Conservation (phyloP, 2,888 invertebrate genomes). For the Drosophila flavopinicola region DNA sequence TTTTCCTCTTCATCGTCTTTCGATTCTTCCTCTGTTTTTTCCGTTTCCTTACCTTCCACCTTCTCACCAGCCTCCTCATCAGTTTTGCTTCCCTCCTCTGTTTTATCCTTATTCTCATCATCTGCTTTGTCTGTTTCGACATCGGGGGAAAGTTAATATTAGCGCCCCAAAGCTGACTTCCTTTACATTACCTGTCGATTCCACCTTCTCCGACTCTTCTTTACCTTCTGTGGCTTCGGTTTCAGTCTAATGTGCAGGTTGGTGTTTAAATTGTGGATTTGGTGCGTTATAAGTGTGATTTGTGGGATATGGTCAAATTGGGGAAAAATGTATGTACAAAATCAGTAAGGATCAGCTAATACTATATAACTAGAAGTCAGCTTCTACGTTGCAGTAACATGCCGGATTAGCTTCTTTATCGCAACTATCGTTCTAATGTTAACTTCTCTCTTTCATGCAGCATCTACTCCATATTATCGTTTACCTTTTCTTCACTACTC, state of each 20-base stretch:
- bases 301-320: conserved; percentile 17
- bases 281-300: conserved; percentile 31
- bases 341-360: conserved; percentile 21
- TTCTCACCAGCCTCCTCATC: conserved; percentile 2
- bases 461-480: neutral
- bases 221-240: conserved; percentile 44
- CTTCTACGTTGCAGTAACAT: conserved; percentile 46
- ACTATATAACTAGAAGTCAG: conserved; percentile 17
- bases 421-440: conserved; percentile 45
- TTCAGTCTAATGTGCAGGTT: conserved; percentile 51
- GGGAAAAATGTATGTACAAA: conserved; percentile 50
- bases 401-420: conserved; percentile 42
- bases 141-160: conserved; percentile 29
- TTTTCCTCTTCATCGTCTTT: conserved; percentile 15
- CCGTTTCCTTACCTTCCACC: conserved; percentile 19
- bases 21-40: conserved; percentile 12
- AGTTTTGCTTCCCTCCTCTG: conserved; percentile 18
- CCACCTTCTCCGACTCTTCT: conserved; percentile 41
- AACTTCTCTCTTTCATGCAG: conserved; percentile 46
- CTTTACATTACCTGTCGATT: conserved; percentile 56
- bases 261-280: conserved; percentile 28
- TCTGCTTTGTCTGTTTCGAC: conserved; percentile 36
- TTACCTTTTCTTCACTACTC: conserved; percentile 65
- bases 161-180: conserved; percentile 7
- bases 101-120: conserved; percentile 19